A percentile compares a stretch with the other conserved stretches of the same genome.
phyloP scores from a whole-genome alignment of 2,888 invertebrate species.

The Euproctis similis region DNA sequence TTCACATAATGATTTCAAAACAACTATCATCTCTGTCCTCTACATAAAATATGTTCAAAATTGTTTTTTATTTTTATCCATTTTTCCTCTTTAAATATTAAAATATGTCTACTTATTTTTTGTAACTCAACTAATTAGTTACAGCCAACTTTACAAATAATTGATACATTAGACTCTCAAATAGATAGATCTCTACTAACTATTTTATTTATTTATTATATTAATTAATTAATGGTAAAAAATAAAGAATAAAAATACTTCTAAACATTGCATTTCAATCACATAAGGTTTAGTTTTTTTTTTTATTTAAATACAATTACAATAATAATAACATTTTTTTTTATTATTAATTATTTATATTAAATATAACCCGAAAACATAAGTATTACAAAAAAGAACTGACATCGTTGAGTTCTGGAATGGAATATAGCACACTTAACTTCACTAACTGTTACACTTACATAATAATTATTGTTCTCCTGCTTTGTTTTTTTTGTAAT shows the following conservation, averaged over 20 bases:
- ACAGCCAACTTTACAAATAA: constrained; percentile 77
- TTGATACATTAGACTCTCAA: constrained; percentile 77
- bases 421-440: constrained; percentile 76
- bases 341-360: too few species aligned
- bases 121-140: constrained; percentile 75
- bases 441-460: constrained; percentile 76
- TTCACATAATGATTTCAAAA: constrained; percentile 73
- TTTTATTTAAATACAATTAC: constrained; percentile 74
- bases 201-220: too few species aligned
- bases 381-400: too few species aligned
- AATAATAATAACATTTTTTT: constrained; percentile 73
- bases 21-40: constrained; percentile 68
- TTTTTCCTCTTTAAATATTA: too few species aligned
- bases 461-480: constrained; percentile 76
- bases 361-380: constrained; percentile 63
- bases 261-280: constrained; percentile 77
- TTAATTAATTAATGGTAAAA: constrained; percentile 73
- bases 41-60: constrained; percentile 76
- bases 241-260: constrained; percentile 76
- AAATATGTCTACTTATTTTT: constrained; percentile 74
- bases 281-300: constrained; percentile 76
- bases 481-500: constrained; percentile 74
- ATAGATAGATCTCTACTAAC: constrained; percentile 76
- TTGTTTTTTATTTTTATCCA: too few species aligned
- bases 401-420: constrained; percentile 75